phyloP scores from a whole-genome alignment of 2,797 vertebrate genomes.

The Sebastes diaconus region DNA sequence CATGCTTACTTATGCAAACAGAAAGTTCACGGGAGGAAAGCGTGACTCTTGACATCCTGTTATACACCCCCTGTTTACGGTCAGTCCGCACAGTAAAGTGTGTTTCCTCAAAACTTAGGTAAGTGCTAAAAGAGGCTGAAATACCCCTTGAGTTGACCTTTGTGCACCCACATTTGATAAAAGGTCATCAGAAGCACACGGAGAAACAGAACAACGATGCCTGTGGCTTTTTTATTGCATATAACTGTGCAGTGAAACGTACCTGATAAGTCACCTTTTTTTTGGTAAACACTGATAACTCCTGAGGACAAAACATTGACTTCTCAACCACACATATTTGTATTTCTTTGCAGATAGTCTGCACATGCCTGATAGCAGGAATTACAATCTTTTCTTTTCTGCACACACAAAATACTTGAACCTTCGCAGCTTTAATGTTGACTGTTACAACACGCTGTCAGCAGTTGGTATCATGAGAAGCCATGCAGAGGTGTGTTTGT shows the following conservation, averaged over 20 bases:
- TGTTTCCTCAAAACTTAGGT: not conserved
- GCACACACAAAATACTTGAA: slow-evolving; percentile 1
- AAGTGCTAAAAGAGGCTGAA: slow-evolving; percentile 2
- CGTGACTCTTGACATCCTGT: slow-evolving; percentile 39
- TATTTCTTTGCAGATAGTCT: slow-evolving; percentile 4
- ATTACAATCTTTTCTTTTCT: not conserved
- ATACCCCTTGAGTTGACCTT: slow-evolving; percentile 31
- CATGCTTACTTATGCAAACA: slow-evolving; percentile 5
- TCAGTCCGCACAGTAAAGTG: not conserved
- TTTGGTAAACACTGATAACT: slow-evolving; percentile 11
- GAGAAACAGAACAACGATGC: not conserved
- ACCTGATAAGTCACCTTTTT: slow-evolving; percentile 22
- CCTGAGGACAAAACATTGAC: slow-evolving; percentile 7
- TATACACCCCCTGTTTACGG: slow-evolving; percentile 13
- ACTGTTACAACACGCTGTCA: not conserved
- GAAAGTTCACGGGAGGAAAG: not conserved
- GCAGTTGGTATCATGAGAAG: not conserved
- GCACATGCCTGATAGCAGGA: not conserved
- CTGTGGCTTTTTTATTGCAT: not conserved
- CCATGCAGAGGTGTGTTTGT: not conserved
- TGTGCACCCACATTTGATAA: slow-evolving; percentile 9
- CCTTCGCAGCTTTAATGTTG: not conserved
- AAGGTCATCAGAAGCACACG: not conserved
- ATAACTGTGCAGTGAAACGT: not conserved
- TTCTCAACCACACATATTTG: not conserved